Conservation (phyloP, 1,140 invertebrate species). For the Neoseiulus cucumeris region DNA sequence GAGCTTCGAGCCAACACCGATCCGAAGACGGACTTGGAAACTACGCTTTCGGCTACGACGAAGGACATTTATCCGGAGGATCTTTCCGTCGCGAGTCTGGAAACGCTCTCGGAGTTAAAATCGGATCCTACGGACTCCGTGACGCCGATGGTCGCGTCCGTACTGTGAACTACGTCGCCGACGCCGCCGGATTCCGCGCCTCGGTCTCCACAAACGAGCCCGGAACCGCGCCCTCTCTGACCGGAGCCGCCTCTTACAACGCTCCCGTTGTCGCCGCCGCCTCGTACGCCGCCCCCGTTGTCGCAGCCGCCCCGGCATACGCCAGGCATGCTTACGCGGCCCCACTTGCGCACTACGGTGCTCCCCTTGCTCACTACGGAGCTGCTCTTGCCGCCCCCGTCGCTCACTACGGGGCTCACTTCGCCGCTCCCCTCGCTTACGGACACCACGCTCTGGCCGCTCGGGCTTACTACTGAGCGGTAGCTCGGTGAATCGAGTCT, state of each 20-base stretch:
- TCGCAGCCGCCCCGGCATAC: conserved; percentile 14
- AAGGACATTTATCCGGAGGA: conserved; percentile 21
- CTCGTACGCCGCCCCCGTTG: conserved; percentile 12
- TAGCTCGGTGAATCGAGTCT: too few relatives aligned
- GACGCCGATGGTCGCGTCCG: conserved; percentile 22
- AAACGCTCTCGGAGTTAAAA: conserved; percentile 18
- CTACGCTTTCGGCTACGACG: conserved; percentile 21
- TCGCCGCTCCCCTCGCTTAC: conserved; percentile 10
- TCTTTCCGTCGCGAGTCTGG: conserved; percentile 22
- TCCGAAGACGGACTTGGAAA: conserved; percentile 15
- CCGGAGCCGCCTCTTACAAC: conserved; percentile 20
- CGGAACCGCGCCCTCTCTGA: conserved; percentile 21
- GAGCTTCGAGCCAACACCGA: conserved; percentile 16
- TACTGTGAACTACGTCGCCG: conserved; percentile 22
- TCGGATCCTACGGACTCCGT: conserved; percentile 22
- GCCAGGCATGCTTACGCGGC: not conserved
- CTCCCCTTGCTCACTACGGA: conserved; percentile 10
- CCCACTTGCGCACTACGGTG: not conserved
- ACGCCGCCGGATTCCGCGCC: conserved; percentile 15
- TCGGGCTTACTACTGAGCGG: too few relatives aligned
- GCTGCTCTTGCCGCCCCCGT: not conserved
- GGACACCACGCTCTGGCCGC: too few relatives aligned
- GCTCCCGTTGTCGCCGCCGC: conserved; percentile 15
- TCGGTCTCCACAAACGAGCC: conserved; percentile 22
- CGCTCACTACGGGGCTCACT: not conserved